A percentile compares a stretch with the other conserved stretches of the same genome.
phyloP scores from a whole-genome alignment of 2,888 invertebrate species.

The Drosophila pseudotalamancana region DNA sequence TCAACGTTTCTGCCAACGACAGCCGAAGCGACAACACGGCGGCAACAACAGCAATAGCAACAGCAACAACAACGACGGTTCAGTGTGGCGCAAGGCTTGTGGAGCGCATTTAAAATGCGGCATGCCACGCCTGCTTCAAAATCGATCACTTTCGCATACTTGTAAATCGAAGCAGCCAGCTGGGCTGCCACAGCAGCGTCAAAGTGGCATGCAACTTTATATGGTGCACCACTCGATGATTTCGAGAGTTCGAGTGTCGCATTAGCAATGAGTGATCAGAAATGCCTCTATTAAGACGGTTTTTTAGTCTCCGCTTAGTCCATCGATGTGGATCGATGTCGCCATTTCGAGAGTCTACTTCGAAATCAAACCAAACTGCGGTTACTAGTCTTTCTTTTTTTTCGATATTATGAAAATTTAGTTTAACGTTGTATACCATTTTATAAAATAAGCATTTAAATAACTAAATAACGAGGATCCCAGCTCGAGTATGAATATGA shows the following conservation, averaged over 20 bases:
- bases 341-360: not conserved
- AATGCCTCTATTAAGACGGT: conserved; percentile 3
- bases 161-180: conserved; percentile 52
- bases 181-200: conserved; percentile 23
- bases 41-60: conserved; percentile 1
- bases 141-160: conserved; percentile 80
- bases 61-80: conserved; percentile 5
- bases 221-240: conserved; percentile 20
- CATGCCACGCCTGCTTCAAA: conserved; percentile 75
- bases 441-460: too few species aligned
- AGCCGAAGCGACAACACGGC: conserved; percentile 33
- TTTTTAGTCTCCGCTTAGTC: conserved; percentile 3
- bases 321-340: not conserved
- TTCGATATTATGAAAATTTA: conserved; percentile 26
- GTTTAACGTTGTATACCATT: not conserved
- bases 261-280: conserved; percentile 46
- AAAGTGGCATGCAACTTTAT: conserved; percentile 22
- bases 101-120: conserved; percentile 56
- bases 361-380: conserved; percentile 10
- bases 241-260: conserved; percentile 50
- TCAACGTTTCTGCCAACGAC: conserved; percentile 39
- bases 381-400: conserved; percentile 29
- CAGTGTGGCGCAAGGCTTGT: conserved; percentile 65
- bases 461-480: too few species aligned
- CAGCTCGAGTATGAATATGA: too few species aligned